Percentiles rank a stretch among this genome's conserved stretches.
Conservation (phyloP, 2,888 invertebrate genomes). For the Mesorhabditis sp. region DNA sequence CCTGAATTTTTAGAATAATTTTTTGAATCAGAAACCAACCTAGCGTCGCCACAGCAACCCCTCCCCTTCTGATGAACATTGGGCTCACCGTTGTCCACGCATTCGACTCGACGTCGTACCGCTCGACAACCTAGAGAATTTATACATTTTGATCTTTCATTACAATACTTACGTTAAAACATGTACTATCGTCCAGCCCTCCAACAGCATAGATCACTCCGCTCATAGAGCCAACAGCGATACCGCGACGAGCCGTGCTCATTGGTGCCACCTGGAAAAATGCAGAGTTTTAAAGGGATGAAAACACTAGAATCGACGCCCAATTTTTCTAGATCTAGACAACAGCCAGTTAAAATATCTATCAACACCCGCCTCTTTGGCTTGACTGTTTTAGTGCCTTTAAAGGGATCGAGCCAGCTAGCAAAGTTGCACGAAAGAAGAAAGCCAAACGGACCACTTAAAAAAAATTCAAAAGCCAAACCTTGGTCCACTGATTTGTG, state of each 20-base stretch:
- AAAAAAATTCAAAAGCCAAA: not conserved
- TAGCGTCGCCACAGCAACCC: constrained; percentile 62
- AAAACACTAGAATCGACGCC: not conserved
- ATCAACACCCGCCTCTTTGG: no score
- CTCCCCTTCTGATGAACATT: constrained; percentile 62
- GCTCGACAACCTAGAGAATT: constrained; percentile 39
- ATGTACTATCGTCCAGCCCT: constrained; percentile 62
- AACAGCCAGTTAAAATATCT: no score
- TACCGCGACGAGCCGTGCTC: constrained; percentile 57
- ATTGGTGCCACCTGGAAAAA: constrained; percentile 21
- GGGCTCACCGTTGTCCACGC: constrained; percentile 61
- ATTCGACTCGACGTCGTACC: constrained; percentile 61
- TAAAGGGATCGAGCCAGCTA: no score
- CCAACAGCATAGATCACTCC: constrained; percentile 64
- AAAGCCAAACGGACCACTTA: no score
- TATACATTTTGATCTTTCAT: not conserved
- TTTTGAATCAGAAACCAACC: constrained; percentile 22
- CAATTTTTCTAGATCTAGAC: no score
- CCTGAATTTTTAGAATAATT: constrained; percentile 12
- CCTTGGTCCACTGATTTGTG: constrained; percentile 20
- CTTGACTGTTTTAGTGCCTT: no score
- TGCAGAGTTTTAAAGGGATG: not conserved
- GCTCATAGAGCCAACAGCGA: constrained; percentile 62
- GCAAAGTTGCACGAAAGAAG: no score
- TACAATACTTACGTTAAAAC: constrained; percentile 58